Conservation (phyloP, 2,113 vertebrate genomes). For the Choloepus hoffmanni region DNA sequence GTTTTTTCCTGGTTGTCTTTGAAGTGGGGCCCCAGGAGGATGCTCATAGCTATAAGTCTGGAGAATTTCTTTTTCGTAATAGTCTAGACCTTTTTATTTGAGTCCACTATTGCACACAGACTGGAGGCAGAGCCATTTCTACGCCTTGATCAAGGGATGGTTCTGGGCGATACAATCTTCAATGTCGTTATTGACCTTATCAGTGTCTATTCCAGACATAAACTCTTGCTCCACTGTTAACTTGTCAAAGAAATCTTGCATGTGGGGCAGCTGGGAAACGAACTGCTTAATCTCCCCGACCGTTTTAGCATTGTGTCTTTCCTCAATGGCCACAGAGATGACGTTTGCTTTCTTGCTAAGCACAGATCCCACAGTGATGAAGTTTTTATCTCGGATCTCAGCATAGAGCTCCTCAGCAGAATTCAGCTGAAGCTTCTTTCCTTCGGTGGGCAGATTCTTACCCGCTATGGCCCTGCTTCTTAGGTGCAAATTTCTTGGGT, state of each 20-base stretch:
- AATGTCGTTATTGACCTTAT: slow-evolving; percentile 97
- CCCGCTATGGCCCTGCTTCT: slow-evolving; percentile 94
- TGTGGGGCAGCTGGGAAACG: slow-evolving; percentile 98
- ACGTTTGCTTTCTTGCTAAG: slow-evolving; percentile 99
- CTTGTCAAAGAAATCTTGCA: slow-evolving; percentile 99
- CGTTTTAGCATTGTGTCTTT: slow-evolving; percentile 96
- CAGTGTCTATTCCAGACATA: slow-evolving; percentile 98
- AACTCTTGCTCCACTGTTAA: slow-evolving; percentile 99
- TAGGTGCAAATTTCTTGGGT: slow-evolving; percentile 97
- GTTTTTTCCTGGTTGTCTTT: slow-evolving; percentile 99
- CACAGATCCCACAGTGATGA: slow-evolving; percentile 96
- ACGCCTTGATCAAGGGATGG: slow-evolving; percentile 94
- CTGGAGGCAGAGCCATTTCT: slow-evolving; percentile 95
- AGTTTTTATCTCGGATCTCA: slow-evolving; percentile 98
- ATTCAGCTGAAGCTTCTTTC: slow-evolving; percentile 97
- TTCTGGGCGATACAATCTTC: slow-evolving; percentile 97
- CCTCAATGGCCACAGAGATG: slow-evolving; percentile 99
- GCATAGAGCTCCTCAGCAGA: slow-evolving; percentile 98
- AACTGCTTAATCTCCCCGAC: slow-evolving; percentile 99
- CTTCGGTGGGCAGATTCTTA: slow-evolving; percentile 96
- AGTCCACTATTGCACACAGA: slow-evolving; percentile 98
- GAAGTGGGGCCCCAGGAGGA: slow-evolving; percentile 97
- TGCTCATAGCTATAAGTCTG: slow-evolving; percentile 78
- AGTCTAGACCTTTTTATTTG: slow-evolving; percentile 96
- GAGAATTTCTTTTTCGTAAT: slow-evolving; percentile 97